Evolutionary conservation across 2,888 invertebrate genomes (phyloP).

Genomic region (Torymus texanus): DNA sequence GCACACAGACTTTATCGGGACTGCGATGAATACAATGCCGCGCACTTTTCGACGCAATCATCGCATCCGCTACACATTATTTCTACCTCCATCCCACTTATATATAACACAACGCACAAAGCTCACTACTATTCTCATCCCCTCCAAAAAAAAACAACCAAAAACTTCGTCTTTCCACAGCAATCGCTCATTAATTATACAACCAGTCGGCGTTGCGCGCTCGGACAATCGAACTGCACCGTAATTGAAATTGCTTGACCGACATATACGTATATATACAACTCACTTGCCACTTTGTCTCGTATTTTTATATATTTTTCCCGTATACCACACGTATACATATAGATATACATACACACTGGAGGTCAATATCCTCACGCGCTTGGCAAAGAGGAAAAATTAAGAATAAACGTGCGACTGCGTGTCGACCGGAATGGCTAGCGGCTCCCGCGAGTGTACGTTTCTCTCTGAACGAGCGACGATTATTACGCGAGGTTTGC

Average conservation of each 20-base stretch:
- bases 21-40: too few species aligned
- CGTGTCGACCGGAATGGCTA: neutral
- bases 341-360: too few species aligned
- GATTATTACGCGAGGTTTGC: neutral
- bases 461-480: neutral
- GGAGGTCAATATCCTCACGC: slow-evolving; percentile 21
- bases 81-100: neutral
- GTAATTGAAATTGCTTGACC: slow-evolving; percentile 35
- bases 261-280: slow-evolving; percentile 12
- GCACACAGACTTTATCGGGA: too few species aligned
- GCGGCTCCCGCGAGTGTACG: neutral
- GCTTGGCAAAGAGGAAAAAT: slow-evolving; percentile 26
- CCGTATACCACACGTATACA: neutral
- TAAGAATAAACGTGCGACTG: slow-evolving; percentile 15
- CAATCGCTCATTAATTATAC: slow-evolving; percentile 6
- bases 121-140: too few species aligned
- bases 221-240: slow-evolving; percentile 1
- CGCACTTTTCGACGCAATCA: neutral
- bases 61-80: neutral
- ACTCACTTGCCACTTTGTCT: neutral
- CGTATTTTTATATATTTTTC: neutral
- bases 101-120: too few species aligned
- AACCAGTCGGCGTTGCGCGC: neutral
- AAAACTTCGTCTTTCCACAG: too few species aligned
- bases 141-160: too few species aligned